A percentile compares a stretch with the other conserved stretches of the same genome.
Conservation (phyloP, 2,888 invertebrate genomes). For the Clunio marinus region DNA sequence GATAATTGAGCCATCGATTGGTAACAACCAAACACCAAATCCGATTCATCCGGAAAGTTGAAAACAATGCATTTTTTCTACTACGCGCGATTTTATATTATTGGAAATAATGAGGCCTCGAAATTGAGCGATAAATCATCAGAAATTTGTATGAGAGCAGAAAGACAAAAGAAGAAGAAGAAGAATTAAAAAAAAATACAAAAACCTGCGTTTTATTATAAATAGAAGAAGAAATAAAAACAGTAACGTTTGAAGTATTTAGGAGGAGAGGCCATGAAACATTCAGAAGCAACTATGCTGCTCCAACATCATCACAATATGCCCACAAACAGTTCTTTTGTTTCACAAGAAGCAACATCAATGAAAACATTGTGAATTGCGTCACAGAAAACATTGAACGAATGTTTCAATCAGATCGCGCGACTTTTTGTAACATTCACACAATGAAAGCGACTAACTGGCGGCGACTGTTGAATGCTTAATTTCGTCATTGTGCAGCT, state of each 20-base stretch:
- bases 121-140: constrained; percentile 12
- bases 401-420: no score
- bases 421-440: constrained; percentile 34
- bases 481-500: neutral
- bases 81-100: neutral
- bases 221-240: neutral
- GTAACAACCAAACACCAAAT: neutral
- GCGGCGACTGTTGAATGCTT: constrained; percentile 11
- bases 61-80: constrained; percentile 14
- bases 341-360: no score
- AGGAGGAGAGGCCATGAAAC: no score
- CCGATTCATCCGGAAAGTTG: constrained; percentile 4
- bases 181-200: neutral
- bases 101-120: neutral
- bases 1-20: constrained; percentile 28
- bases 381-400: no score
- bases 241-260: no score
- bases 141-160: neutral
- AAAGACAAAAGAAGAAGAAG: neutral
- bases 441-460: neutral
- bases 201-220: constrained; percentile 14
- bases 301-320: neutral
- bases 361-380: no score
- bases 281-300: no score
- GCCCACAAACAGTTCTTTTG: no score